Percentiles rank a stretch among this genome's conserved stretches.
Evolutionary conservation across 2,113 vertebrate species (phyloP).

Genomic region (Hemibagrus wyckioides): DNA sequence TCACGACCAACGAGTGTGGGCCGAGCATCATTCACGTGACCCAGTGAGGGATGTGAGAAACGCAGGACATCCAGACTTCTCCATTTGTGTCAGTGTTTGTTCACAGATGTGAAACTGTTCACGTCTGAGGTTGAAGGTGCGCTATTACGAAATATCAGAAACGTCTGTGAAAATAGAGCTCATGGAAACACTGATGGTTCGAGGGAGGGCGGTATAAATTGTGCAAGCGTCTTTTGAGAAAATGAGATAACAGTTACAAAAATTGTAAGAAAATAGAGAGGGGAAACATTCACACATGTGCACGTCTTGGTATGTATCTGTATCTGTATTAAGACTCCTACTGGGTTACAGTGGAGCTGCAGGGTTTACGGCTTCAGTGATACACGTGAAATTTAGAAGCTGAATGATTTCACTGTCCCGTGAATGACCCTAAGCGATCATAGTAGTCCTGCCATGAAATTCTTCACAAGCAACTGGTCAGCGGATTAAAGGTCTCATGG

Average conservation of each 20-base stretch:
- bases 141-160: slow-evolving; percentile 3
- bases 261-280: neutral
- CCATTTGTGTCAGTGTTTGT: neutral
- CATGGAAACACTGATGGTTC: slow-evolving; percentile 12
- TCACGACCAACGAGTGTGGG: neutral
- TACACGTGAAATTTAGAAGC: slow-evolving; percentile 15
- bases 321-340: neutral
- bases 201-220: slow-evolving; percentile 10
- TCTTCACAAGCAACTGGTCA: neutral
- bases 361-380: neutral
- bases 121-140: neutral
- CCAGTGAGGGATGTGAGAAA: neutral
- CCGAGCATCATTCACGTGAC: neutral
- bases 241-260: neutral
- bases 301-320: neutral
- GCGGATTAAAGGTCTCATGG: neutral
- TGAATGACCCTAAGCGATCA: slow-evolving; percentile 24
- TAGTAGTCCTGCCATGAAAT: neutral
- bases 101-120: neutral
- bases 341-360: neutral
- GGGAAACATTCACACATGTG: neutral
- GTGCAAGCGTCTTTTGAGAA: slow-evolving; percentile 23
- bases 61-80: neutral
- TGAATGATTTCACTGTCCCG: slow-evolving; percentile 28
- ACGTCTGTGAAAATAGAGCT: neutral